Conservation (phyloP, 2,888 invertebrate species). For the Scaptomyza flava region DNA sequence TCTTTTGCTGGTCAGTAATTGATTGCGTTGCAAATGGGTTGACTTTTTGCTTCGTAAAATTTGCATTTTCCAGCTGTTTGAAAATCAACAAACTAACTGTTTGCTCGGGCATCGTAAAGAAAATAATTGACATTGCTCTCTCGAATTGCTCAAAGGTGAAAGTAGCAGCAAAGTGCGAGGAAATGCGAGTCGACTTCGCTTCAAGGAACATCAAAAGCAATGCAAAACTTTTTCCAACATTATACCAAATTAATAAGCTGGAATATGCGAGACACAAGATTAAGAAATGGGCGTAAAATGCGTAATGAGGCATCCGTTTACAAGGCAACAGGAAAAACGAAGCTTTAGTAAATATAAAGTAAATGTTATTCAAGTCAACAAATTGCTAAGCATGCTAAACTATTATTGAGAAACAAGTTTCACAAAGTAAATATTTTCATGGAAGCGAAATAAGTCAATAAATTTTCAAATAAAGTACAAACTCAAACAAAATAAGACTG, state of each 20-base stretch:
- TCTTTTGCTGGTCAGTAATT: constrained; percentile 32
- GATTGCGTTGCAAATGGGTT: constrained; percentile 42
- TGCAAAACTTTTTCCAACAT: constrained; percentile 24
- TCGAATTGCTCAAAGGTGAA: constrained; percentile 40
- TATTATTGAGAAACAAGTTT: background rate
- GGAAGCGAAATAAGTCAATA: no score
- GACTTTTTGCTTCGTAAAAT: constrained; percentile 38
- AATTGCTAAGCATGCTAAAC: background rate
- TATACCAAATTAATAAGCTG: constrained; percentile 30
- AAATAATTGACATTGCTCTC: constrained; percentile 14
- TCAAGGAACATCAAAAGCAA: constrained; percentile 48
- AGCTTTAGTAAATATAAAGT: constrained; percentile 1
- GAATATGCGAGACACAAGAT: constrained; percentile 1
- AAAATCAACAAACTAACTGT: constrained; percentile 44
- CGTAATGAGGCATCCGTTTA: constrained; percentile 30
- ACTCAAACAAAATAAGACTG: background rate
- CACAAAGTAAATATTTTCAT: background rate
- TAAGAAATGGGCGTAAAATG: background rate
- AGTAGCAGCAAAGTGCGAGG: constrained; percentile 17
- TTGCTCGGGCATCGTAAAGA: constrained; percentile 16
- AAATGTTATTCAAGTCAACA: constrained; percentile 3
- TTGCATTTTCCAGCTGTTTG: constrained; percentile 47
- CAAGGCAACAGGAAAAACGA: background rate
- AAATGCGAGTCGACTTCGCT: constrained; percentile 33
- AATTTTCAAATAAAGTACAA: background rate